Evolutionary conservation across 2,113 vertebrate species (phyloP), one percentile per base, ranked within the genome.

Genomic region (Phylloscopus whistleri): DNA sequence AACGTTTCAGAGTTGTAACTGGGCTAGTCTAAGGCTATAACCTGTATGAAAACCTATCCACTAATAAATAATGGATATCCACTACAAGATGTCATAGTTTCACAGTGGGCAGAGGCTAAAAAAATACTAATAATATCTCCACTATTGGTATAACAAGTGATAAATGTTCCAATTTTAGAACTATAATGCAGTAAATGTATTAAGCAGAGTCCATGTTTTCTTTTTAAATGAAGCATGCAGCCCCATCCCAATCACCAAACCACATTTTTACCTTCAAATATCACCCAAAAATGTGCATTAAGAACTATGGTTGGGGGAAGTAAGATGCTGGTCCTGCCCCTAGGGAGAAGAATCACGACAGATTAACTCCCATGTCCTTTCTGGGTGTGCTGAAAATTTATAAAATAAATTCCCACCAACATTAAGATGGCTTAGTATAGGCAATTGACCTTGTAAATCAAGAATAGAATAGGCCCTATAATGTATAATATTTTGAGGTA

Each of bases 381-480:
- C 85, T 86, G 44, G 23, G 52, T 64, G 44, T 12, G 9, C 20
- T 52, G 60, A 93, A 80, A 91, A 84, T 86, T 84, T 84, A 90
- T 80, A 90, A 92, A 94, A 88, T 83, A 90, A 92, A 93, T 83
- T 92, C 68, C 56, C 83, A 86, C 39, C 49, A 70, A 59, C 56
- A 80, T 84, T 88, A 94, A 35, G 30, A 64, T 59, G 77, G 72
- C 72, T 93, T 93, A 89, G 64, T 56, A 60, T 60, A 89, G 76
- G 88, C 87, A 94, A 94, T 63, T 94, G 72, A 87, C 94, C 94
- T 58, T 92, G 82, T 94, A 97, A 96, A 93, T 87, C 90, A 96
- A 87, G 60, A 93, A 33, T 22, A 74, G 43, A 88, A 73, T 72
- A 89, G 76, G 56, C 9, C 6, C 20, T 72, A 72, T 74, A 93